phyloP scores from a whole-genome alignment of 2,888 invertebrate genomes.

The Prosopocoilus inquinatus region DNA sequence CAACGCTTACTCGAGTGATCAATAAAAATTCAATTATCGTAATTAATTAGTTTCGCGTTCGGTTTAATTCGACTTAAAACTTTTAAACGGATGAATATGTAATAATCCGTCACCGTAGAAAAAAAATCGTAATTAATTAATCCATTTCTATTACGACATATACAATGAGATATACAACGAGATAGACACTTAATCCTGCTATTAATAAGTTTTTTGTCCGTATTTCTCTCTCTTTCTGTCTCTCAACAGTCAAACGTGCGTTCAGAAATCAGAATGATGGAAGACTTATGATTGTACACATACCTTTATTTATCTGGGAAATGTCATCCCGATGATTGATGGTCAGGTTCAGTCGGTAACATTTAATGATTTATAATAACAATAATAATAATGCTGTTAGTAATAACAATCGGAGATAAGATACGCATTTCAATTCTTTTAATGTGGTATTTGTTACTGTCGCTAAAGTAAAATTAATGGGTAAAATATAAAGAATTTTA shows the following conservation, averaged over 20 bases:
- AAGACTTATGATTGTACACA: constrained; percentile 20
- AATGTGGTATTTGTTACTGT: too few species aligned
- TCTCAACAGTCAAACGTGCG: not conserved
- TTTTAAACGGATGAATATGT: too few species aligned
- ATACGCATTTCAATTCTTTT: not conserved
- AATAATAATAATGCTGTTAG: constrained; percentile 8
- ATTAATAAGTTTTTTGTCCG: not conserved
- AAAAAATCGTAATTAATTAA: too few species aligned
- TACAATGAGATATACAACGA: not conserved
- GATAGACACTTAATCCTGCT: constrained; percentile 1
- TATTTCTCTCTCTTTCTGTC: not conserved
- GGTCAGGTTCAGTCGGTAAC: constrained; percentile 28
- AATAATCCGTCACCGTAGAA: too few species aligned
- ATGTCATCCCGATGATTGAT: constrained; percentile 32
- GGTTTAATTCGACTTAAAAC: too few species aligned
- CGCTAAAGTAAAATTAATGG: too few species aligned
- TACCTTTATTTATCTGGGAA: constrained; percentile 28
- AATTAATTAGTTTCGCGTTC: too few species aligned
- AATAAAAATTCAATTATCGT: too few species aligned
- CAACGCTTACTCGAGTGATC: too few species aligned
- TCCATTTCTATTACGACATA: too few species aligned
- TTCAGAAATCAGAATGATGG: constrained; percentile 5
- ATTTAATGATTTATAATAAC: constrained; percentile 33
- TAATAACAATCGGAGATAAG: constrained; percentile 7
- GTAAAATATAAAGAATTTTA: too few species aligned